These are phyloP conservation scores for Acrobeloides nanus DNA, from an alignment of 2,888 invertebrate genomes.

Conservation along the genomic window DNA sequence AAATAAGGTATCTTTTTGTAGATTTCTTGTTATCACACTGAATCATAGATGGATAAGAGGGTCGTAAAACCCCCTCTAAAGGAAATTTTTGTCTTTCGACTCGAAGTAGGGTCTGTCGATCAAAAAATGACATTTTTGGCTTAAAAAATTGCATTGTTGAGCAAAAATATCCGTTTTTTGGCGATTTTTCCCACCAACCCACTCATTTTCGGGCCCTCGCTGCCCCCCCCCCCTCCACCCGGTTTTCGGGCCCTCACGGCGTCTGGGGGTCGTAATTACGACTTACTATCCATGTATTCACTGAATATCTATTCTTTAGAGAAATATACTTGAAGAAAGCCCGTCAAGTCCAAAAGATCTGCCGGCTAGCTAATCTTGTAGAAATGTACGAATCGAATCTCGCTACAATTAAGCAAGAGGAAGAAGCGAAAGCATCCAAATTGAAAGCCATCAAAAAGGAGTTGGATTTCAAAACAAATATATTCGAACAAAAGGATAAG, in stretches of 20 bases:
- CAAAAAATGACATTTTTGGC: not conserved
- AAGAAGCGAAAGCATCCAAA: constrained; percentile 13
- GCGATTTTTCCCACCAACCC: too few relatives aligned
- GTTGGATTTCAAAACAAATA: not conserved
- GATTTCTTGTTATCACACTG: constrained; percentile 3
- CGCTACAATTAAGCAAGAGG: constrained; percentile 15
- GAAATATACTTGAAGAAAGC: constrained; percentile 24
- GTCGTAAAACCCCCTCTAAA: too few relatives aligned
- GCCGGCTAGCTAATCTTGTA: constrained; percentile 31
- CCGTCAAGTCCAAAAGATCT: constrained; percentile 20
- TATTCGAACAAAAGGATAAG: constrained; percentile 1
- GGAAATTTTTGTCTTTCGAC: too few relatives aligned
- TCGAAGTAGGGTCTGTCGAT: not conserved
- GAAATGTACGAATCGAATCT: constrained; percentile 21
- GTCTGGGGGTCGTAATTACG: too few relatives aligned
- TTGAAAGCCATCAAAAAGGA: constrained; percentile 9
- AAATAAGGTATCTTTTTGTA: constrained; percentile 21
- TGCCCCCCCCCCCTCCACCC: too few relatives aligned
- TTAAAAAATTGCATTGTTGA: too few relatives aligned
- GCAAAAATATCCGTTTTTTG: too few relatives aligned
- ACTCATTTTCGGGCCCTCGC: too few relatives aligned
- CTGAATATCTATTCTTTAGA: constrained; percentile 12
- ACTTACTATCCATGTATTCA: not conserved
- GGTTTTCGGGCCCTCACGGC: too few relatives aligned
- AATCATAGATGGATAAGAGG: too few relatives aligned